Percentiles rank a stretch among this genome's conserved stretches.
These are phyloP conservation scores for Pteria penguin DNA, from an alignment of 2,888 invertebrate species.

Conservation along the genomic window DNA sequence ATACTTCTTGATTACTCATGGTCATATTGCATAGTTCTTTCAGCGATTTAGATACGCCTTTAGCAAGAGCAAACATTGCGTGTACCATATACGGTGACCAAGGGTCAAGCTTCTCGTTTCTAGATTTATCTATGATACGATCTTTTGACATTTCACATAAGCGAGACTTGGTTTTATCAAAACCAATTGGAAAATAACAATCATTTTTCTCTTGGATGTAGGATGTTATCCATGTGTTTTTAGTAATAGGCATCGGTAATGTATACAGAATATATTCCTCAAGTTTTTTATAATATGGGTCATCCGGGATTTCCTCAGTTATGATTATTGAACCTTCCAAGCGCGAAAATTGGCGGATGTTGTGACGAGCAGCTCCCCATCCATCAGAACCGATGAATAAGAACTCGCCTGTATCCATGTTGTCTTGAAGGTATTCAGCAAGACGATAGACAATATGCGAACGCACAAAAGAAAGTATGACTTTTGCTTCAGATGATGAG, in stretches of 20 bases:
- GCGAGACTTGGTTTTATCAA: slow-evolving; percentile 2
- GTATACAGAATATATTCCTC: too few species aligned
- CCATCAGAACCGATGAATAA: slow-evolving; percentile 27
- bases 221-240: slow-evolving; percentile 4
- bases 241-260: neutral
- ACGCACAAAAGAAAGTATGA: slow-evolving; percentile 23
- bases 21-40: slow-evolving; percentile 20
- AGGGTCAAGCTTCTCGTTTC: slow-evolving; percentile 6
- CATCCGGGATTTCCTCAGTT: slow-evolving; percentile 14
- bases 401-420: slow-evolving; percentile 19
- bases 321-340: slow-evolving; percentile 19
- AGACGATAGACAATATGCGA: slow-evolving; percentile 23
- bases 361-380: slow-evolving; percentile 15
- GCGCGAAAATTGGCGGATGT: slow-evolving; percentile 8
- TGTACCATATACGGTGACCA: slow-evolving; percentile 31
- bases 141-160: neutral
- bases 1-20: too few species aligned
- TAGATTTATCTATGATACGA: neutral
- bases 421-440: neutral
- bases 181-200: slow-evolving; percentile 26
- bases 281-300: slow-evolving; percentile 21
- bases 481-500: neutral
- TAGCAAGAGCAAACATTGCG: slow-evolving; percentile 12
- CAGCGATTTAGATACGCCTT: slow-evolving; percentile 11
- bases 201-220: slow-evolving; percentile 20